phyloP scores from a whole-genome alignment of 2,888 invertebrate species.

The Biston stratarius region DNA sequence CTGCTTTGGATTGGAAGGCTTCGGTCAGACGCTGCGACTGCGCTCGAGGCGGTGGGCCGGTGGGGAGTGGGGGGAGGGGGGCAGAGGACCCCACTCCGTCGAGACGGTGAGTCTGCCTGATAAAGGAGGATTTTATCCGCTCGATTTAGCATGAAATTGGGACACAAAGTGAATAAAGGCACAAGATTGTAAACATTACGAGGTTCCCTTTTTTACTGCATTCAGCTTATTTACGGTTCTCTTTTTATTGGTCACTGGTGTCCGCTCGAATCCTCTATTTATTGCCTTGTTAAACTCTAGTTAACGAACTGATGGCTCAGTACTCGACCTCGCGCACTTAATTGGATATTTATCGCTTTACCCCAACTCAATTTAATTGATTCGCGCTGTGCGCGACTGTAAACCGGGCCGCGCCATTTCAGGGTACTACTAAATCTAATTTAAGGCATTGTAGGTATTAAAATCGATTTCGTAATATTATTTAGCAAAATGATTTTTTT shows the following conservation, averaged over 20 bases:
- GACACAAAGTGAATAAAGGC: conserved; percentile 87
- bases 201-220: conserved; percentile 82
- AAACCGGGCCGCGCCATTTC: conserved; percentile 55
- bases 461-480: no score
- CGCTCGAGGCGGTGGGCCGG: conserved; percentile 41
- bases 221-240: conserved; percentile 82
- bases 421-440: conserved; percentile 58
- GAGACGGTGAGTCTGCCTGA: conserved; percentile 84
- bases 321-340: conserved; percentile 70
- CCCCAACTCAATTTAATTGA: conserved; percentile 73
- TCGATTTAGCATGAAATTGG: conserved; percentile 87
- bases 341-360: conserved; percentile 80
- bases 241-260: conserved; percentile 80
- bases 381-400: conserved; percentile 68
- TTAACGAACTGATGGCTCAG: conserved; percentile 79
- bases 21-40: conserved; percentile 49
- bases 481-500: no score
- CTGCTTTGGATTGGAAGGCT: conserved; percentile 55
- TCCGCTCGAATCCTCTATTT: conserved; percentile 75
- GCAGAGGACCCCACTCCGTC: conserved; percentile 55
- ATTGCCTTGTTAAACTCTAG: conserved; percentile 85
- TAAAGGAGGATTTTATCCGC: conserved; percentile 84
- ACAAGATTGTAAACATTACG: conserved; percentile 86
- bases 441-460: neutral
- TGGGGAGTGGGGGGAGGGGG: conserved; percentile 38